A percentile compares a stretch with the other conserved stretches of the same genome.
phyloP scores from a whole-genome alignment of 1,140 invertebrate species.

The Psix sp. region DNA sequence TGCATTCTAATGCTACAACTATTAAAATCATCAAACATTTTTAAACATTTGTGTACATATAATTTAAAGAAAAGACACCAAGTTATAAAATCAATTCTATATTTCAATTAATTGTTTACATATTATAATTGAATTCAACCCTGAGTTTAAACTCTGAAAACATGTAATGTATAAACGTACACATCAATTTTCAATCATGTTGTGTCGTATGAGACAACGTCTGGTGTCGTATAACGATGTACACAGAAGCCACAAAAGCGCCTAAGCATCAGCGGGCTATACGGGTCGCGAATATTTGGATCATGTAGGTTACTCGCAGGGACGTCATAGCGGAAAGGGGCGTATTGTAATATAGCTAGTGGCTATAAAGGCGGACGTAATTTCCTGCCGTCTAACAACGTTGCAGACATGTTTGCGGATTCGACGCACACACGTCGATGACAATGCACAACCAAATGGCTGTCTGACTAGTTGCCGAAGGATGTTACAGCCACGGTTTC shows the following conservation, averaged over 20 bases:
- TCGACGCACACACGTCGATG: slow-evolving; percentile 57
- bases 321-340: slow-evolving; percentile 22
- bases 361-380: slow-evolving; percentile 77
- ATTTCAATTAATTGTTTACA: too few species aligned
- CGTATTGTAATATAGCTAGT: slow-evolving; percentile 72
- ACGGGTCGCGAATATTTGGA: slow-evolving; percentile 47
- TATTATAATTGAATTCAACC: too few species aligned
- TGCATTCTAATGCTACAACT: too few species aligned
- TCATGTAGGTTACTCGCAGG: slow-evolving; percentile 30
- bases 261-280: slow-evolving; percentile 17
- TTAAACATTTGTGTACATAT: too few species aligned
- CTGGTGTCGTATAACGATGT: slow-evolving; percentile 16
- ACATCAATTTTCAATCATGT: slow-evolving; percentile 52
- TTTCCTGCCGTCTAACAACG: slow-evolving; percentile 77
- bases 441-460: slow-evolving; percentile 38
- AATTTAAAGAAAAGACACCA: too few species aligned
- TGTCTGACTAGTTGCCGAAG: slow-evolving; percentile 26
- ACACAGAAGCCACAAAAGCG: slow-evolving; percentile 19
- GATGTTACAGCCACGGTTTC: too few species aligned
- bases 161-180: too few species aligned
- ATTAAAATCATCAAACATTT: too few species aligned
- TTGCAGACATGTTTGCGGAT: slow-evolving; percentile 74
- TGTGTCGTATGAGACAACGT: slow-evolving; percentile 24
- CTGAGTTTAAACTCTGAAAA: too few species aligned
- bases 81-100: too few species aligned